Evolutionary conservation across 2,888 invertebrate genomes (phyloP), one percentile per base, ranked within the genome.

Genomic region (Melikaiella ostensackeni): DNA sequence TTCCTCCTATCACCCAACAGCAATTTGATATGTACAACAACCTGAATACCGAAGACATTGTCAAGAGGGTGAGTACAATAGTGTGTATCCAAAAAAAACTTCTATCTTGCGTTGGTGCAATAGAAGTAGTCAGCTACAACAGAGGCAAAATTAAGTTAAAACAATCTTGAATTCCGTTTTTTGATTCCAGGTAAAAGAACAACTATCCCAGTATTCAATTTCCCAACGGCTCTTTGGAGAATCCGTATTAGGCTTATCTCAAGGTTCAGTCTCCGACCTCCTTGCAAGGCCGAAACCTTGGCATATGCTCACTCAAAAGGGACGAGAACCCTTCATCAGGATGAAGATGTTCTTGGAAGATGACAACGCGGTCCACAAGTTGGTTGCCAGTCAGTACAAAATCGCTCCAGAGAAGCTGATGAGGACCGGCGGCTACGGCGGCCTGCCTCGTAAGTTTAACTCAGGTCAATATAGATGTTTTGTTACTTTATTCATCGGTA

Each of bases 281-380:
- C 93, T 99, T 82, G 99, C 99, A 33, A 93, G 99, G 75, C 99
- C 99, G 50, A 99, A 99, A 91, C 98, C 99, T 0, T 99, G 99
- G 99, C 98, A 98, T 90, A 98, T 99, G 98, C 93, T 99, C 74
- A 99, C 99, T 19, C 98, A 97, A 89, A 98, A 98, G 91, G 98
- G 98, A 1, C 94, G 98, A 35, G 98, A 99, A 89, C 99, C 98
- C 0, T 99, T 98, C 92, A 98, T 99, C 82, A 94, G 98, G 80
- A 99, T 99, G 98, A 98, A 98, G 92, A 97, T 98, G 96, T 99
- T 99, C 92, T 93, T 99, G 84, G 98, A 98, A 92, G 98, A 98
- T 88, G 98, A 98, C 84, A 97, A 98, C 88, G 98, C 98, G 16
- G 98, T 98, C 1, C 98, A 98, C 92, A 98, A 98, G 90, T 92